Percentiles rank a stretch among this genome's conserved stretches.
Conservation (phyloP, 1,140 invertebrate genomes). For the Physella acuta region DNA sequence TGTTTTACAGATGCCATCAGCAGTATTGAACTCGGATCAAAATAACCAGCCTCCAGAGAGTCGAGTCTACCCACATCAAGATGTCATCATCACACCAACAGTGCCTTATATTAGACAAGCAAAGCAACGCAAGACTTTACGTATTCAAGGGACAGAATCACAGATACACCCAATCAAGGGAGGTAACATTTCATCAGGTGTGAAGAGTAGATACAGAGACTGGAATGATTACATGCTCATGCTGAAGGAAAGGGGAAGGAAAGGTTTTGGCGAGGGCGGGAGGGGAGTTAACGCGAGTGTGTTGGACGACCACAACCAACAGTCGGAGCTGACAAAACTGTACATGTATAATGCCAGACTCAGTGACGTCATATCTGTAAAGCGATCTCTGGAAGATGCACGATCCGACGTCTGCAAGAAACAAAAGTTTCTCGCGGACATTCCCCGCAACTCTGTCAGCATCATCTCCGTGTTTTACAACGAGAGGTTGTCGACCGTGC, state of each 20-base stretch:
- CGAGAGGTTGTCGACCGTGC: neutral
- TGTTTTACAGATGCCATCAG: too few relatives aligned
- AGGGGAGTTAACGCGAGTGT: neutral
- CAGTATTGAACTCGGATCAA: too few relatives aligned
- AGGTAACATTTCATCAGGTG: too few relatives aligned
- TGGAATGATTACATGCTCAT: constrained; percentile 2
- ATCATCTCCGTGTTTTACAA: neutral
- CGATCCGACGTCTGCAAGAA: neutral
- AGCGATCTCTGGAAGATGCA: neutral
- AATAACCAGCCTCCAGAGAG: too few relatives aligned
- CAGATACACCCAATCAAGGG: too few relatives aligned
- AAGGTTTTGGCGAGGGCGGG: neutral
- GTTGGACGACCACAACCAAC: neutral
- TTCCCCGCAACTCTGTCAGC: neutral
- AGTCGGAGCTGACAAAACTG: neutral
- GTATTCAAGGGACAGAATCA: too few relatives aligned
- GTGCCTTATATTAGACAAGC: too few relatives aligned
- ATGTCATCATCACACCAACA: too few relatives aligned
- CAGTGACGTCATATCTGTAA: neutral
- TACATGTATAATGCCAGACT: neutral
- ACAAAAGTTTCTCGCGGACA: neutral
- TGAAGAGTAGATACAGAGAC: neutral
- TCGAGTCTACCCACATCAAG: too few relatives aligned
- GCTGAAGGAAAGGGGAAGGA: neutral
- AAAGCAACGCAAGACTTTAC: too few relatives aligned